phyloP scores from a whole-genome alignment of 1,140 invertebrate species.

The Trialeurodes vaporariorum region DNA sequence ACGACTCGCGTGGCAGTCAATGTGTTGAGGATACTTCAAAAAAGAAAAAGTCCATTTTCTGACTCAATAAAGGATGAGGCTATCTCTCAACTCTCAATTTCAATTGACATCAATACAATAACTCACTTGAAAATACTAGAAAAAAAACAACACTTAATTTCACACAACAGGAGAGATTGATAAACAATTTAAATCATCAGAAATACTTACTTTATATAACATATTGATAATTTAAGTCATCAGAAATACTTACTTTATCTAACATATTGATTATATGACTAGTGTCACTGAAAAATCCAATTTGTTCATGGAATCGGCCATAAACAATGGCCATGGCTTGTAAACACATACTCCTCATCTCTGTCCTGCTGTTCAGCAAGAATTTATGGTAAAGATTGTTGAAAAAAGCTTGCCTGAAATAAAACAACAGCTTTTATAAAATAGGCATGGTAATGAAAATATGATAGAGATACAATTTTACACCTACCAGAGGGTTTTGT shows the following conservation, averaged over 20 bases:
- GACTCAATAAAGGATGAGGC: neutral
- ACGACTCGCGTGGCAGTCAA: too few relatives aligned
- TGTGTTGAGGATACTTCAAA: too few relatives aligned
- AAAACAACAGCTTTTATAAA: slow-evolving; percentile 21
- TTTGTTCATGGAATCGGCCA: slow-evolving; percentile 87
- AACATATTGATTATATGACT: slow-evolving; percentile 93
- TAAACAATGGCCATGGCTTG: slow-evolving; percentile 98
- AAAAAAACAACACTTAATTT: slow-evolving; percentile 1
- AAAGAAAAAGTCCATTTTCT: too few relatives aligned
- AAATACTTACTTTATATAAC: slow-evolving; percentile 65
- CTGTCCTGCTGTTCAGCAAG: slow-evolving; percentile 75
- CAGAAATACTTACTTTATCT: slow-evolving; percentile 53
- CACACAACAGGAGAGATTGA: neutral
- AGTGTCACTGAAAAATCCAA: slow-evolving; percentile 93
- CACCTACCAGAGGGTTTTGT: too few relatives aligned
- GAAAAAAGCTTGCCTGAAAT: slow-evolving; percentile 85
- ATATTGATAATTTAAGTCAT: slow-evolving; percentile 41
- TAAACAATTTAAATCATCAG: slow-evolving; percentile 16
- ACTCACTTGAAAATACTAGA: neutral
- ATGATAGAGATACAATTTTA: too few relatives aligned
- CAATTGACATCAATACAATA: neutral
- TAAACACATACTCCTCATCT: slow-evolving; percentile 91
- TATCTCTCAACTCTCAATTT: too few relatives aligned
- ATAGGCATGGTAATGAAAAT: slow-evolving; percentile 19
- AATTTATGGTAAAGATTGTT: slow-evolving; percentile 98